These are phyloP conservation scores for Samia ricini DNA, from an alignment of 1,140 invertebrate species.

Conservation along the genomic window DNA sequence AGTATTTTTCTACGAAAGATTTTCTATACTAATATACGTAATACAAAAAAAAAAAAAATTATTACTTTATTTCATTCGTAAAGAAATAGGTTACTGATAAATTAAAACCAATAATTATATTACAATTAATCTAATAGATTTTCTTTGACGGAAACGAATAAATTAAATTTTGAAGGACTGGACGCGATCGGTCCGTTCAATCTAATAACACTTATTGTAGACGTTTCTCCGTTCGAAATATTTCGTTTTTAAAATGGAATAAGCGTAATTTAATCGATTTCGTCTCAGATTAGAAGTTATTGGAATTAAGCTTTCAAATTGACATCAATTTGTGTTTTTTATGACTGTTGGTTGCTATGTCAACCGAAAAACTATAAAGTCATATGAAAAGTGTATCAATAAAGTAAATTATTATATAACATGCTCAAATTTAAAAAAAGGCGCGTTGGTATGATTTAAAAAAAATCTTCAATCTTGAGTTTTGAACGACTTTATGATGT, in stretches of 20 bases:
- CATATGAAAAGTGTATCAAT: no score
- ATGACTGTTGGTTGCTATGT: background rate
- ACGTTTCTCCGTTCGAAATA: conserved; percentile 14
- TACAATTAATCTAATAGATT: conserved; percentile 16
- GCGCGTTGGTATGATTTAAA: no score
- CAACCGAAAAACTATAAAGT: background rate
- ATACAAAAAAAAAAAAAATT: background rate
- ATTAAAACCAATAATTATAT: conserved; percentile 16
- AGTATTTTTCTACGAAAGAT: background rate
- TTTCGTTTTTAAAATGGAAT: conserved; percentile 13
- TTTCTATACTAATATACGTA: background rate
- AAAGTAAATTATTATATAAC: no score
- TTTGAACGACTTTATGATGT: no score
- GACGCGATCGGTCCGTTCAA: conserved; percentile 11
- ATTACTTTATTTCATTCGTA: background rate
- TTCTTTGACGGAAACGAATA: conserved; percentile 25
- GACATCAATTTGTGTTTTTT: background rate
- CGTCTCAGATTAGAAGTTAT: conserved; percentile 1
- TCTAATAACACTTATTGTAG: conserved; percentile 19
- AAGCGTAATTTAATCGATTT: conserved; percentile 3
- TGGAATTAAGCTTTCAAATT: background rate
- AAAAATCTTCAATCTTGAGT: no score
- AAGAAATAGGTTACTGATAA: background rate
- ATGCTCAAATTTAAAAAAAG: no score
- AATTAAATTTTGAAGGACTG: conserved; percentile 26